Conservation (phyloP, 2,888 invertebrate genomes). For the Cheilosia vulpina region DNA sequence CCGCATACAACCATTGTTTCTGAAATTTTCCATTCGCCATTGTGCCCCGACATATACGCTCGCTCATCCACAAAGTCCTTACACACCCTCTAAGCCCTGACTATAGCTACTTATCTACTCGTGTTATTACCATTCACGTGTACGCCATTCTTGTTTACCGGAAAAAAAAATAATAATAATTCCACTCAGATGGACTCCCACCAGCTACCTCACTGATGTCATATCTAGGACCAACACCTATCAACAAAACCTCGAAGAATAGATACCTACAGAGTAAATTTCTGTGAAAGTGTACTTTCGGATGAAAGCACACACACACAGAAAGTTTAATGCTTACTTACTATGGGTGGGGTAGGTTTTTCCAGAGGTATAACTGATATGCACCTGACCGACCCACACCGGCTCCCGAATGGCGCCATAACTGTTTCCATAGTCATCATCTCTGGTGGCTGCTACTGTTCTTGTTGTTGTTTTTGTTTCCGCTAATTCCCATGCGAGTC, state of each 20-base stretch:
- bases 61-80: neutral
- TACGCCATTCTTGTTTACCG: constrained; percentile 58
- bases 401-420: constrained; percentile 42
- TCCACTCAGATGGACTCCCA: constrained; percentile 65
- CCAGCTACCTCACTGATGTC: constrained; percentile 26
- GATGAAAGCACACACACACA: constrained; percentile 21
- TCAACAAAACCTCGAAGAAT: constrained; percentile 57
- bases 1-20: constrained; percentile 49
- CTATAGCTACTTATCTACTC: constrained; percentile 56
- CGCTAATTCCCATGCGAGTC: constrained; percentile 50
- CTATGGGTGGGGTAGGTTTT: neutral
- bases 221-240: constrained; percentile 40
- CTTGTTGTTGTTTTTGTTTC: constrained; percentile 15
- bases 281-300: constrained; percentile 51
- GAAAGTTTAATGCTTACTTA: constrained; percentile 41
- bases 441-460: constrained; percentile 40
- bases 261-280: constrained; percentile 63
- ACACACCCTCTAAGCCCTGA: constrained; percentile 3
- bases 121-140: constrained; percentile 63
- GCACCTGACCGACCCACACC: constrained; percentile 40
- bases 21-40: constrained; percentile 31
- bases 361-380: constrained; percentile 21
- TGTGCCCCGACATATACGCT: constrained; percentile 12
- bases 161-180: constrained; percentile 42
- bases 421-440: constrained; percentile 23